Percentiles rank a stretch among this genome's conserved stretches.
Conservation (phyloP, 2,888 invertebrate species). For the Pachydiplax longipennis region DNA sequence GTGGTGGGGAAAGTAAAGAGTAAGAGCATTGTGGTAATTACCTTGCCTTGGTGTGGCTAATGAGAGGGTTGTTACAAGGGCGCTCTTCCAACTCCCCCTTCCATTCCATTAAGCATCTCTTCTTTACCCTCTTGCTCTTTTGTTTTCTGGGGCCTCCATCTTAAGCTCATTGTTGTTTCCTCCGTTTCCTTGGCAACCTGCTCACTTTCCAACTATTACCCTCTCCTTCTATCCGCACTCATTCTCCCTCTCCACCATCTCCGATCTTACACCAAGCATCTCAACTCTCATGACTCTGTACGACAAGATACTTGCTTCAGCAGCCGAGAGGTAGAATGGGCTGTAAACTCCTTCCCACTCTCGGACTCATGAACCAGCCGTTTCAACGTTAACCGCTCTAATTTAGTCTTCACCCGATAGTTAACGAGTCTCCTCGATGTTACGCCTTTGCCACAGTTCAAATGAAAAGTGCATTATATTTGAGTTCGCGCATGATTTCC, state of each 20-base stretch:
- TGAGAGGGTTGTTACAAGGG: slow-evolving; percentile 44
- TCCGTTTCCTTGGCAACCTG: slow-evolving; percentile 6
- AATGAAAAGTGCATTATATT: not conserved
- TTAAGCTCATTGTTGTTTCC: slow-evolving; percentile 25
- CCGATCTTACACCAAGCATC: slow-evolving; percentile 20
- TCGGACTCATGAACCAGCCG: slow-evolving; percentile 30
- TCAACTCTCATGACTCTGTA: slow-evolving; percentile 27
- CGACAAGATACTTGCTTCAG: slow-evolving; percentile 35
- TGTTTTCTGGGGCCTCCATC: slow-evolving; percentile 7
- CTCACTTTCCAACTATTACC: slow-evolving; percentile 25
- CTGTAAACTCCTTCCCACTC: slow-evolving; percentile 34
- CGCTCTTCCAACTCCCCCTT: not conserved
- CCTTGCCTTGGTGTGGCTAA: slow-evolving; percentile 38
- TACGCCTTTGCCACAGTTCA: not conserved
- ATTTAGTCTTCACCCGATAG: slow-evolving; percentile 39
- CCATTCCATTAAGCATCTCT: not conserved
- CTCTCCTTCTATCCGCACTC: not conserved
- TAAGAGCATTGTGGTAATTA: slow-evolving; percentile 36
- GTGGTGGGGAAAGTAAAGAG: not conserved
- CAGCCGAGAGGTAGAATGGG: slow-evolving; percentile 1
- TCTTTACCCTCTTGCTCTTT: slow-evolving; percentile 7
- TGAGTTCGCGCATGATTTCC: not conserved
- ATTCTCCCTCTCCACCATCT: not conserved
- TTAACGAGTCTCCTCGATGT: slow-evolving; percentile 12
- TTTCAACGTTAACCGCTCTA: slow-evolving; percentile 33